A percentile compares a stretch with the other conserved stretches of the same genome.
These are phyloP conservation scores for Apotomis betuletana DNA, from an alignment of 2,888 invertebrate species.

Conservation along the genomic window DNA sequence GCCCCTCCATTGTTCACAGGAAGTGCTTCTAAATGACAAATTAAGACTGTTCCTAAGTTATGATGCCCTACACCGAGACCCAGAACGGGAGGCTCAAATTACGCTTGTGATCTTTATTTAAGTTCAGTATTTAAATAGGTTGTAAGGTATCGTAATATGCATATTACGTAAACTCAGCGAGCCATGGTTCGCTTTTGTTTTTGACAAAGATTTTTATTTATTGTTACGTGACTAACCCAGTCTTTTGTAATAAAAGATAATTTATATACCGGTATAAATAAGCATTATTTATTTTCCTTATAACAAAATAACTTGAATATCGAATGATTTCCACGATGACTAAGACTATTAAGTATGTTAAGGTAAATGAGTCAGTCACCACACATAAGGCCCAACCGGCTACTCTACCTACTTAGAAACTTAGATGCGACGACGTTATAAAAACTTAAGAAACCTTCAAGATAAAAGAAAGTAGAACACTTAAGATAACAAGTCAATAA, in stretches of 20 bases:
- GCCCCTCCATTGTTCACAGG: slow-evolving; percentile 97
- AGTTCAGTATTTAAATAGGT: slow-evolving; percentile 82
- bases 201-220: slow-evolving; percentile 82
- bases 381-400: not conserved
- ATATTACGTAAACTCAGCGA: slow-evolving; percentile 77
- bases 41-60: slow-evolving; percentile 76
- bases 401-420: slow-evolving; percentile 22
- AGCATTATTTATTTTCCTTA: slow-evolving; percentile 57
- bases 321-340: slow-evolving; percentile 1
- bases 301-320: slow-evolving; percentile 32
- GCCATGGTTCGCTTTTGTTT: slow-evolving; percentile 63
- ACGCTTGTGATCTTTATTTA: slow-evolving; percentile 82
- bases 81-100: slow-evolving; percentile 76
- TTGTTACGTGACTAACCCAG: slow-evolving; percentile 79
- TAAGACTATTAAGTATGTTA: slow-evolving; percentile 12
- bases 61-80: slow-evolving; percentile 80
- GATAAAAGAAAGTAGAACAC: slow-evolving; percentile 34
- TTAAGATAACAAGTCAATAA: slow-evolving; percentile 35
- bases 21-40: slow-evolving; percentile 87
- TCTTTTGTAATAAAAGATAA: slow-evolving; percentile 77
- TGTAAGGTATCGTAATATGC: slow-evolving; percentile 83
- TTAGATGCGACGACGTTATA: slow-evolving; percentile 1
- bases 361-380: slow-evolving; percentile 17
- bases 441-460: slow-evolving; percentile 12
- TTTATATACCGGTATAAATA: slow-evolving; percentile 80